Conservation (phyloP, 2,888 invertebrate genomes). For the Athalia circularis region DNA sequence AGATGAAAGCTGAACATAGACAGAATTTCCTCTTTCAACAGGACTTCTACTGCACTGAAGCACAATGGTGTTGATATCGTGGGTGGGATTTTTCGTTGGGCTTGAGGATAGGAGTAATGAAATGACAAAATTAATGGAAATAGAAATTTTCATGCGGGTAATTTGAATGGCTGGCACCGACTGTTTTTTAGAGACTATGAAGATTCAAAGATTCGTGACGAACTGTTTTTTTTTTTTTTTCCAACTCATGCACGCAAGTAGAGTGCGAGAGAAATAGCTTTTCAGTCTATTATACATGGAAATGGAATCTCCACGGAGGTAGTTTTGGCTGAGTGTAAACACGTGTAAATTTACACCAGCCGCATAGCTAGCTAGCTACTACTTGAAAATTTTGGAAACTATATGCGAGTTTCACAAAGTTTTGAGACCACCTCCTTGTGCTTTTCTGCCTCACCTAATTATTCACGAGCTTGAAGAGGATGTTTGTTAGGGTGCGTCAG, state of each 20-base stretch:
- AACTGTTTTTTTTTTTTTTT: too few species aligned
- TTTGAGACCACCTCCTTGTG: conserved; percentile 14
- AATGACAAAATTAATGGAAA: conserved; percentile 2
- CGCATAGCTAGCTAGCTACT: neutral
- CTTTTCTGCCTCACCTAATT: conserved; percentile 27
- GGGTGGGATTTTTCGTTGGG: conserved; percentile 5
- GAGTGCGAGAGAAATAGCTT: too few species aligned
- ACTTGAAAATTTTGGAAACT: conserved; percentile 15
- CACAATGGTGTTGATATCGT: neutral
- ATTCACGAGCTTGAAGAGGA: conserved; percentile 35
- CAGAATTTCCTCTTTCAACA: neutral
- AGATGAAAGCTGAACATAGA: too few species aligned
- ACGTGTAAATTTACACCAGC: conserved; percentile 4
- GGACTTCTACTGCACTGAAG: neutral
- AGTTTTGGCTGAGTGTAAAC: conserved; percentile 7
- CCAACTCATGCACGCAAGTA: too few species aligned
- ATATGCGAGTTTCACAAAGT: neutral
- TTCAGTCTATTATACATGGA: too few species aligned
- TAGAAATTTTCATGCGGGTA: neutral
- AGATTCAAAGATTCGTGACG: too few species aligned
- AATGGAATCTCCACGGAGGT: too few species aligned
- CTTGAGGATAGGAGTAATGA: neutral
- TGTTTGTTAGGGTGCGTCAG: conserved; percentile 35
- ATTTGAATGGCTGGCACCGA: too few species aligned
- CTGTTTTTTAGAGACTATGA: too few species aligned